phyloP scores from a whole-genome alignment of 2,113 vertebrate species.

The Bolborhynchus lineola region DNA sequence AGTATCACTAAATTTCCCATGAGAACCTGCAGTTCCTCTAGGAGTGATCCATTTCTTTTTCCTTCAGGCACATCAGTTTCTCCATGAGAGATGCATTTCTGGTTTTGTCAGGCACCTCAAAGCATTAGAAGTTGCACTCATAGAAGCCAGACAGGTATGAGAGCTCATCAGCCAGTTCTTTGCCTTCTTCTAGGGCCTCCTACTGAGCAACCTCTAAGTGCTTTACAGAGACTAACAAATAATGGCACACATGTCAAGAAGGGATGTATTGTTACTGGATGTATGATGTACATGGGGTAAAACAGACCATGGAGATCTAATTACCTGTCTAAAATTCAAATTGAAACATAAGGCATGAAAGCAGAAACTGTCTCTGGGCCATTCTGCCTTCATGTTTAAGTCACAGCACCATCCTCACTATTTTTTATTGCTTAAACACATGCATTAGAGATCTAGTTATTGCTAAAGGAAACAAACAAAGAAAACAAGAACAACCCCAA shows the following conservation, averaged over 20 bases:
- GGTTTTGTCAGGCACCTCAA: neutral
- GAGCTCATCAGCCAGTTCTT: neutral
- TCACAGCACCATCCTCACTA: neutral
- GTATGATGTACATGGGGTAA: accelerated
- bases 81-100: neutral
- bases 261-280: neutral
- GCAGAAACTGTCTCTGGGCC: neutral
- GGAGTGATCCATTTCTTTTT: neutral
- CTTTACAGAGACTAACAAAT: neutral
- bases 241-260: neutral
- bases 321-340: neutral
- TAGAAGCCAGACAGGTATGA: accelerated
- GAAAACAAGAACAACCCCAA: neutral
- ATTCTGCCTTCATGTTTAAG: neutral
- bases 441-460: accelerated
- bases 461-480: neutral
- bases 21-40: neutral
- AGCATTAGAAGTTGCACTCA: neutral
- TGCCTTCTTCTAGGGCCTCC: accelerated
- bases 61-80: neutral
- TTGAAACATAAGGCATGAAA: neutral
- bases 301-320: neutral
- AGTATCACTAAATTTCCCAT: conserved; percentile 8
- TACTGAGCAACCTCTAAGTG: neutral
- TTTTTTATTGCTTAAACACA: neutral